Conservation (phyloP, 2,888 invertebrate species). For the Pandemis cinnamomeana region DNA sequence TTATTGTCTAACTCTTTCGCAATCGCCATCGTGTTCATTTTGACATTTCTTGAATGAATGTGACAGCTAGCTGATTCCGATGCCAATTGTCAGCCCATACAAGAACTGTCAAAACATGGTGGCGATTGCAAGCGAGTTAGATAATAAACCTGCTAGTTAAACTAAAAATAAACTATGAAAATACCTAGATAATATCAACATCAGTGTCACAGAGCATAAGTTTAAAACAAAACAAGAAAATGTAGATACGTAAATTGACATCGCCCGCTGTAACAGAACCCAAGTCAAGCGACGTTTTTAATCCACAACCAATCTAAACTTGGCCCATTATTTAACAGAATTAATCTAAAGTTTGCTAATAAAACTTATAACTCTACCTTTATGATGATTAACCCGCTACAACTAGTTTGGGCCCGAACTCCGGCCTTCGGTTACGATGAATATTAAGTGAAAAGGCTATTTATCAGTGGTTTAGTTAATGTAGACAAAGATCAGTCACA, state of each 20-base stretch:
- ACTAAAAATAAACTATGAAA: too few relatives aligned
- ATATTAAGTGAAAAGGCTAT: slow-evolving; percentile 13
- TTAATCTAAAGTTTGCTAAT: slow-evolving; percentile 38
- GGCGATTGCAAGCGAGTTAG: too few relatives aligned
- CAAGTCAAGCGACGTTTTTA: slow-evolving; percentile 22
- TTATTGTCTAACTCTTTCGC: too few relatives aligned
- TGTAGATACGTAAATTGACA: not conserved
- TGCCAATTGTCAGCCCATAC: too few relatives aligned
- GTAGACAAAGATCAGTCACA: too few relatives aligned
- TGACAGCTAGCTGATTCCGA: too few relatives aligned
- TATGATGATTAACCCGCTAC: slow-evolving; percentile 22
- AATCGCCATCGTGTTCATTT: too few relatives aligned
- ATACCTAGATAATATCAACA: too few relatives aligned
- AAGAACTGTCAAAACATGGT: too few relatives aligned
- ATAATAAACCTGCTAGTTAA: too few relatives aligned
- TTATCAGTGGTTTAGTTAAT: not conserved
- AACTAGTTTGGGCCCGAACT: slow-evolving; percentile 7
- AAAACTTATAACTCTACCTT: slow-evolving; percentile 27
- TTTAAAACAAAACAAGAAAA: not conserved
- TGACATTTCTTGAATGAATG: too few relatives aligned
- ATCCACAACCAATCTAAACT: slow-evolving; percentile 34
- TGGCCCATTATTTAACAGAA: slow-evolving; percentile 19
- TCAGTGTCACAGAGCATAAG: too few relatives aligned
- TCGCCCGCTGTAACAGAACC: not conserved
- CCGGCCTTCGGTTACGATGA: slow-evolving; percentile 10